Conservation (phyloP, 1,140 invertebrate species). For the Caenorhabditis inopinata region DNA sequence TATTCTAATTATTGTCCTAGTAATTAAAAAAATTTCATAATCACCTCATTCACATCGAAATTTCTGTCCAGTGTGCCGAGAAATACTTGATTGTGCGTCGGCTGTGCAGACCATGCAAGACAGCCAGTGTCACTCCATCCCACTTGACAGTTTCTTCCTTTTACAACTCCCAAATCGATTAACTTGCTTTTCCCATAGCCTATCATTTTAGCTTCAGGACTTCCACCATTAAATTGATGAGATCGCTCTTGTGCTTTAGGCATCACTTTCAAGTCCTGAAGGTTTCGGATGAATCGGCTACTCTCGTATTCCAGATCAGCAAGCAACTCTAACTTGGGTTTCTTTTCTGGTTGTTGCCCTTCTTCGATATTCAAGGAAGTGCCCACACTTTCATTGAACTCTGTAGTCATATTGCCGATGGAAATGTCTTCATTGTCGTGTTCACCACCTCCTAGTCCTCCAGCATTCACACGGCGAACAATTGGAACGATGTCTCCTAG, state of each 20-base stretch:
- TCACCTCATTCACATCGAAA: background rate
- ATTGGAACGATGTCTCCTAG: no score
- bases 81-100: background rate
- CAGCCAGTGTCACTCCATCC: constrained; percentile 30
- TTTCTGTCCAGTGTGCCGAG: background rate
- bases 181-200: constrained; percentile 13
- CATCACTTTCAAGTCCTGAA: constrained; percentile 6
- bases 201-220: background rate
- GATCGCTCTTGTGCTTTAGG: background rate
- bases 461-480: no score
- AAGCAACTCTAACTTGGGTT: constrained; percentile 14
- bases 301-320: constrained; percentile 10
- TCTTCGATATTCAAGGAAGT: background rate
- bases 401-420: background rate
- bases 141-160: background rate
- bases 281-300: background rate
- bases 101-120: background rate
- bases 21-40: no score
- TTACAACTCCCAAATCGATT: background rate
- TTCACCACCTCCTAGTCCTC: no score
- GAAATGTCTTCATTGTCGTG: background rate
- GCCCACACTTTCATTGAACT: background rate
- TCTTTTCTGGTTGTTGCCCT: constrained; percentile 27
- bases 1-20: no score
- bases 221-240: constrained; percentile 7